Percentiles rank a stretch among this genome's conserved stretches.
phyloP scores from a whole-genome alignment of 2,797 vertebrate genomes.

The Sebastes iracundus region DNA sequence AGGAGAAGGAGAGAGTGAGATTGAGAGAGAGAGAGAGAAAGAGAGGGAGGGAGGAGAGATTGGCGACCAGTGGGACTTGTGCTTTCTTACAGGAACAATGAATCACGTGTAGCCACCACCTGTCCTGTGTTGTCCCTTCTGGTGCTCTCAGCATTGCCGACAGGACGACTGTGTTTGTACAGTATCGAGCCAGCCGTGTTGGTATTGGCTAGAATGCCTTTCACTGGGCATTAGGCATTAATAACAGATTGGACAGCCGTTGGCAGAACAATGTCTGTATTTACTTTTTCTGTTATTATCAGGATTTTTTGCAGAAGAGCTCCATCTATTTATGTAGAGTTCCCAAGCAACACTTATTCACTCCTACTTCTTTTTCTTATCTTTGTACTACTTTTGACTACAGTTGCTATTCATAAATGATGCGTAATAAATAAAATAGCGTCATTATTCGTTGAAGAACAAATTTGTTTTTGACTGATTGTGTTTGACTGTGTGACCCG shows the following conservation, averaged over 20 bases:
- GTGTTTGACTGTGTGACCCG: neutral
- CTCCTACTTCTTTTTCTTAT: neutral
- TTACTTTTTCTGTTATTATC: constrained; percentile 52
- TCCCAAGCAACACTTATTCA: constrained; percentile 11
- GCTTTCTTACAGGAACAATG: constrained; percentile 80
- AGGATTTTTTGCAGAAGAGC: constrained; percentile 25
- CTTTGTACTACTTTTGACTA: neutral
- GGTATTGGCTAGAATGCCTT: constrained; percentile 56
- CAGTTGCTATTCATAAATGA: neutral
- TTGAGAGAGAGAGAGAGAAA: constrained; percentile 21
- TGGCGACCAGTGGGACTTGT: constrained; percentile 70
- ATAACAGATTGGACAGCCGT: constrained; percentile 68
- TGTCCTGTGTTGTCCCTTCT: constrained; percentile 79
- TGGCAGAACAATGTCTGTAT: constrained; percentile 61
- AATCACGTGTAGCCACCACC: constrained; percentile 77
- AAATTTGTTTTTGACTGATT: neutral
- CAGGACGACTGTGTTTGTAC: constrained; percentile 76
- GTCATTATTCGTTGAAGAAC: neutral
- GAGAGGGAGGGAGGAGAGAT: constrained; percentile 51
- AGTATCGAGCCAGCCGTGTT: constrained; percentile 65
- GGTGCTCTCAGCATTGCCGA: constrained; percentile 66
- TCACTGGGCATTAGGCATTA: constrained; percentile 65
- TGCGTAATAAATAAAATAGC: neutral
- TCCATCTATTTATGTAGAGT: constrained; percentile 27
- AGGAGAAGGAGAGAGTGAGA: neutral